Evolutionary conservation across 2,113 vertebrate species (phyloP).

Genomic region (Ophthalmolycus amberensis): DNA sequence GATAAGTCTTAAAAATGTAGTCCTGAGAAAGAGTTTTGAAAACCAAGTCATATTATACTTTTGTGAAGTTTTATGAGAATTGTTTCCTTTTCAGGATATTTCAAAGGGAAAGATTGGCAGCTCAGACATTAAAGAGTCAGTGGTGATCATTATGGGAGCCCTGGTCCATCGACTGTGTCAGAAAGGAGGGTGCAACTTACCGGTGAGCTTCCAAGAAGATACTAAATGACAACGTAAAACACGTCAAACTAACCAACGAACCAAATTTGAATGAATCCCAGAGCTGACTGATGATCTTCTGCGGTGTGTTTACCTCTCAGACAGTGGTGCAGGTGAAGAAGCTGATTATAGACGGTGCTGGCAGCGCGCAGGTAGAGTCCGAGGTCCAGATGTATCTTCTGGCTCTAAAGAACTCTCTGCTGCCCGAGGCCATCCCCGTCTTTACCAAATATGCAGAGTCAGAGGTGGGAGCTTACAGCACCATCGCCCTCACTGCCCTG

Average conservation of each 20-base stretch:
- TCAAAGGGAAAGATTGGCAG: constrained; percentile 88
- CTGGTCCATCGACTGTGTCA: constrained; percentile 92
- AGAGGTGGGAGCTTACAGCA: constrained; percentile 88
- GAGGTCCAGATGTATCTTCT: constrained; percentile 91
- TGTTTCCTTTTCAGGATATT: constrained; percentile 82
- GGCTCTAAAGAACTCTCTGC: constrained; percentile 92
- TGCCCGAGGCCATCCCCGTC: constrained; percentile 90
- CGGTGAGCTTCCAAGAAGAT: constrained; percentile 82
- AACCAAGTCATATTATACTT: background rate
- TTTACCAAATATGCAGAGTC: constrained; percentile 89
- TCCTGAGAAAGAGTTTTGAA: background rate
- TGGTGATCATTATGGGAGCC: constrained; percentile 92
- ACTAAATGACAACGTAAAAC: background rate
- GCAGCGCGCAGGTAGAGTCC: constrained; percentile 84
- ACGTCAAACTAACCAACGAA: background rate
- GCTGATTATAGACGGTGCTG: constrained; percentile 88
- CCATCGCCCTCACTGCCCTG: constrained; percentile 87
- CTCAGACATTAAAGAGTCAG: constrained; percentile 91
- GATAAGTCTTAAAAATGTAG: background rate
- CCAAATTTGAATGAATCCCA: background rate
- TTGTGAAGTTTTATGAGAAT: background rate
- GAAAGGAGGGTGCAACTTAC: constrained; percentile 88
- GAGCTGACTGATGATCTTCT: constrained; percentile 1
- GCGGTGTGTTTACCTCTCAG: constrained; percentile 77
- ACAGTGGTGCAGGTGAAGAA: constrained; percentile 90